A percentile compares a stretch with the other conserved stretches of the same genome.
Conservation (phyloP, 2,888 invertebrate genomes). For the Ectropis crepuscularia region DNA sequence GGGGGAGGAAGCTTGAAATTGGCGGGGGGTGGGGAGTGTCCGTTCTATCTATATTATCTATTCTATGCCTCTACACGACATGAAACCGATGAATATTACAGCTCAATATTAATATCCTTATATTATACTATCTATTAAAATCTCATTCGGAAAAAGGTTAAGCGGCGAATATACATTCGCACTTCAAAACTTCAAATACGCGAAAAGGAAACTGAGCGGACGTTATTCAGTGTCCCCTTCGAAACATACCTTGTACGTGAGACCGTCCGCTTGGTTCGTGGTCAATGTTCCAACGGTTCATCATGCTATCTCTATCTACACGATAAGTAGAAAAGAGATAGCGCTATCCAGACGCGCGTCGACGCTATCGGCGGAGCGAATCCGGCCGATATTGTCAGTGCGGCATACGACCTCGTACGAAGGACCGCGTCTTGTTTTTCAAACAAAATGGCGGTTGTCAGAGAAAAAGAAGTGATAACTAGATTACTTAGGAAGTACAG, state of each 20-base stretch:
- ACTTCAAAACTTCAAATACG: too few species aligned
- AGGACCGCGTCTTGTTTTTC: background rate
- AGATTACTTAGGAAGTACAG: conserved; percentile 14
- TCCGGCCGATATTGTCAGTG: conserved; percentile 17
- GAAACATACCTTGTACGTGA: background rate
- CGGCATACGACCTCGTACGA: conserved; percentile 8
- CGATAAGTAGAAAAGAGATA: conserved; percentile 6
- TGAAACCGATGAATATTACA: too few species aligned
- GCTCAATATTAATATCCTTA: too few species aligned
- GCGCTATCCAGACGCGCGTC: conserved; percentile 7
- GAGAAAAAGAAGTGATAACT: conserved; percentile 23
- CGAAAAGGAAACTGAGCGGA: too few species aligned
- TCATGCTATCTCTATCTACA: conserved; percentile 7
- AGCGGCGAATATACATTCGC: too few species aligned
- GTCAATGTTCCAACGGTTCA: background rate
- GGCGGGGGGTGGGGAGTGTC: too few species aligned
- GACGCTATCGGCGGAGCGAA: conserved; percentile 9
- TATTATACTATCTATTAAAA: too few species aligned
- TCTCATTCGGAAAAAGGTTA: too few species aligned
- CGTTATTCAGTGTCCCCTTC: too few species aligned
- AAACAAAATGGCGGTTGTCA: conserved; percentile 12
- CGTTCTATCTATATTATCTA: too few species aligned
- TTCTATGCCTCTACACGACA: too few species aligned
- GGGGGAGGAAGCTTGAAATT: too few species aligned
- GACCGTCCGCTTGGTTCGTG: background rate